phyloP scores from a whole-genome alignment of 2,888 invertebrate species.

The Tridacna gigas region DNA sequence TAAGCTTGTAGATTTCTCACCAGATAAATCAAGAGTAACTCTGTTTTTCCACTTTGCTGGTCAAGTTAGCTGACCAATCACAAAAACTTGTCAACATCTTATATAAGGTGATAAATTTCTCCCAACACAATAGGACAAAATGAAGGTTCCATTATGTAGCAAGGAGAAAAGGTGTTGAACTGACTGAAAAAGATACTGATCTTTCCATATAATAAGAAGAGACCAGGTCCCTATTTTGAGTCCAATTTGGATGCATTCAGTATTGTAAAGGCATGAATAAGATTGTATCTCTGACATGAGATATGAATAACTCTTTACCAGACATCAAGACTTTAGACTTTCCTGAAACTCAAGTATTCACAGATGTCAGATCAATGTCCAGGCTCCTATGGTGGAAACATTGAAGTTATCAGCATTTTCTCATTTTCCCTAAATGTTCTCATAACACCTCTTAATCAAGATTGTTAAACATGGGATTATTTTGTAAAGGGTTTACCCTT shows the following conservation, averaged over 20 bases:
- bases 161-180: conserved; percentile 25
- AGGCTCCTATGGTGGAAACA: too few relatives aligned
- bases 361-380: too few relatives aligned
- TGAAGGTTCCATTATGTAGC: neutral
- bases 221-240: neutral
- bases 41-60: neutral
- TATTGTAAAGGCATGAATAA: neutral
- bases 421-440: neutral
- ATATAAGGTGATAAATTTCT: conserved; percentile 20
- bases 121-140: conserved; percentile 21
- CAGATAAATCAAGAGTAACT: conserved; percentile 6
- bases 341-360: too few relatives aligned
- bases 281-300: conserved; percentile 25
- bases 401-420: neutral
- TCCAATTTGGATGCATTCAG: conserved; percentile 11
- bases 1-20: conserved; percentile 8
- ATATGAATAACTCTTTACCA: conserved; percentile 1
- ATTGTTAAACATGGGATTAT: too few relatives aligned
- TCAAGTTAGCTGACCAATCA: conserved; percentile 2
- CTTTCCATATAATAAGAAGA: conserved; percentile 21
- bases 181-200: conserved; percentile 19
- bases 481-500: too few relatives aligned
- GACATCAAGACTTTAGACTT: too few relatives aligned
- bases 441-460: neutral
- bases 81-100: neutral